Conservation (phyloP, 1,140 invertebrate species). For the Lysiphlebus fabarum region DNA sequence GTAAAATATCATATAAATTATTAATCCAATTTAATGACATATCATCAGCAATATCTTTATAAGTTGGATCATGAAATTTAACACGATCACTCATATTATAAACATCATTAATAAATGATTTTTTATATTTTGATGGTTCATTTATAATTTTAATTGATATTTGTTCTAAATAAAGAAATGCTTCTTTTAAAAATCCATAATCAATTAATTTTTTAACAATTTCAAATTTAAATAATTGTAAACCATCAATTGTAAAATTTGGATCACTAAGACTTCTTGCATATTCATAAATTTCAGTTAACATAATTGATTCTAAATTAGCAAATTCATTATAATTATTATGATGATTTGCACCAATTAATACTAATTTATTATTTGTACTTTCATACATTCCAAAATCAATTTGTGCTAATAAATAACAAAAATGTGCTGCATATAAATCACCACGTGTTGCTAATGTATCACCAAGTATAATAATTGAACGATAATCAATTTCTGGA, state of each 20-base stretch:
- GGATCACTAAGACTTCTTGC: constrained; percentile 77
- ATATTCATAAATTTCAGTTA: constrained; percentile 94
- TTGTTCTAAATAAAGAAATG: constrained; percentile 78
- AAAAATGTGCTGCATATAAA: constrained; percentile 88
- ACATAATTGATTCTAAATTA: constrained; percentile 81
- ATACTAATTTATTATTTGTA: constrained; percentile 68
- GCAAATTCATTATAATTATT: constrained; percentile 69
- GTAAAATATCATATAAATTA: constrained; percentile 44
- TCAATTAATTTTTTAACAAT: constrained; percentile 74
- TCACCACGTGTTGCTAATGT: constrained; percentile 67
- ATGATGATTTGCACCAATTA: constrained; percentile 73
- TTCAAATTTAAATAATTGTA: constrained; percentile 71
- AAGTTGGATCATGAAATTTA: constrained; percentile 76
- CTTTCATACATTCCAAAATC: constrained; percentile 67
- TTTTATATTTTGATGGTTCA: constrained; percentile 58
- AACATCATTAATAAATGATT: constrained; percentile 64
- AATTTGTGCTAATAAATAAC: constrained; percentile 84
- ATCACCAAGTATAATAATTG: constrained; percentile 77
- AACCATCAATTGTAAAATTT: constrained; percentile 67
- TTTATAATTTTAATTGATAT: constrained; percentile 67
- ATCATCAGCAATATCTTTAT: constrained; percentile 51
- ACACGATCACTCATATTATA: constrained; percentile 68
- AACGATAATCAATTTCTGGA: constrained; percentile 77
- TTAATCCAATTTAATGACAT: constrained; percentile 45
- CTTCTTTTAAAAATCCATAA: constrained; percentile 72